Base-by-base conservation (phyloP, 2,797 vertebrate species). In the Ciconia nigra region DNA sequence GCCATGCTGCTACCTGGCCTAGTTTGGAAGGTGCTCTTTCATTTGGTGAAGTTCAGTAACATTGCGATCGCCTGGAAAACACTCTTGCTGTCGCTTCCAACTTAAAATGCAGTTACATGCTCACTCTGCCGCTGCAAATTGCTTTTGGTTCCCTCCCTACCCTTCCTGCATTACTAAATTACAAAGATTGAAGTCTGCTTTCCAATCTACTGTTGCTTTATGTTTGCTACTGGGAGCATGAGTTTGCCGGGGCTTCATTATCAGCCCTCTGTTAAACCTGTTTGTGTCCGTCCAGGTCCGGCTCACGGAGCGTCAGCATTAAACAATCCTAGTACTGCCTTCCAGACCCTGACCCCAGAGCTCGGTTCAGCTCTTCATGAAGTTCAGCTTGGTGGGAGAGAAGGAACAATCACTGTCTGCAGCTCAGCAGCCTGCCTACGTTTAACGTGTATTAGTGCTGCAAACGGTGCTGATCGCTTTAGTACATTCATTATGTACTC, bases 361-460 rank as follows among this genome's bases (percentile, higher is more conserved):
- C 90, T 46, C 29, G 1, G 71, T 78, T 95, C 97, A 94, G 93
- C 95, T 96, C 81, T 3, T 73, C 91, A 31, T 42, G 63, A 62
- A 78, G 61, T 78, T 89, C 12, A 93, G 89, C 88, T 92, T 86
- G 95, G 91, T 71, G 90, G 87, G 85, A 92, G 91, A 93, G 62
- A 35, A 94, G 96, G 89, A 95, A 95, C 96, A 90, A 98, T 97
- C 97, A 93, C 96, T 94, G 93, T 84, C 95, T 83, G 25, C 93
- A 81, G 93, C 97, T 42, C 73, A 47, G 94, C 90, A 96, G 90
- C 94, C 98, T 97, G 97, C 97, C 97, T 41, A 5, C 78, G 66
- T 84, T 94, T 74, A 86, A 94, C 7, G 62, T 67, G 95, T 41
- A 87, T 96, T 96, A 97, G 96, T 52, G 95, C 29, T 96, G 89